A percentile compares a stretch with the other conserved stretches of the same genome.
Evolutionary conservation across 2,888 invertebrate genomes (phyloP).

Genomic region (Carpatolechia fugitivella): DNA sequence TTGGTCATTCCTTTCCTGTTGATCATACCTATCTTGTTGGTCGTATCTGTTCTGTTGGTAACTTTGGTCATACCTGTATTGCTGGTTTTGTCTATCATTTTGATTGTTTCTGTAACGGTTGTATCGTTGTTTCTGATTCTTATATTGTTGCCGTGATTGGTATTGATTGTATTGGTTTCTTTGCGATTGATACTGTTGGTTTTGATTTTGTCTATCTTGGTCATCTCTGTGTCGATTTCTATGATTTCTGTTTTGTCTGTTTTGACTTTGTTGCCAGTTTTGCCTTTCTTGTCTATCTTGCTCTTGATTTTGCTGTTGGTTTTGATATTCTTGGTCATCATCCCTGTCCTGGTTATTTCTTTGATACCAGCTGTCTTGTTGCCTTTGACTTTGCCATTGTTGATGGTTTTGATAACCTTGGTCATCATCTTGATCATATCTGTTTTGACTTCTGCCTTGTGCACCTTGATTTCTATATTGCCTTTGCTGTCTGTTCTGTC

Average conservation of each 20-base stretch:
- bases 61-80: neutral
- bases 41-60: neutral
- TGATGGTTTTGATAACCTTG: neutral
- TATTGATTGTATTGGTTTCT: neutral
- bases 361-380: neutral
- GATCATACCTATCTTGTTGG: neutral
- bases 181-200: neutral
- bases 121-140: neutral
- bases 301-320: too few species aligned
- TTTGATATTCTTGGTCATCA: neutral
- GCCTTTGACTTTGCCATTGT: neutral
- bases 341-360: neutral
- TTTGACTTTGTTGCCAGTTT: neutral
- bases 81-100: neutral
- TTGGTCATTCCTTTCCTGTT: neutral
- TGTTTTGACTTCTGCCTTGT: neutral
- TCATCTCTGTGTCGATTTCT: neutral
- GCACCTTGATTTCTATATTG: neutral
- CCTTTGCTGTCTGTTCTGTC: neutral
- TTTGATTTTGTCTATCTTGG: neutral
- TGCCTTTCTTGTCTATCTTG: neutral
- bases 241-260: neutral
- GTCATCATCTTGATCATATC: too few species aligned
- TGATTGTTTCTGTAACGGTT: neutral
- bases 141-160: neutral